phyloP scores from a whole-genome alignment of 2,797 vertebrate species.

The Glossophaga mutica region DNA sequence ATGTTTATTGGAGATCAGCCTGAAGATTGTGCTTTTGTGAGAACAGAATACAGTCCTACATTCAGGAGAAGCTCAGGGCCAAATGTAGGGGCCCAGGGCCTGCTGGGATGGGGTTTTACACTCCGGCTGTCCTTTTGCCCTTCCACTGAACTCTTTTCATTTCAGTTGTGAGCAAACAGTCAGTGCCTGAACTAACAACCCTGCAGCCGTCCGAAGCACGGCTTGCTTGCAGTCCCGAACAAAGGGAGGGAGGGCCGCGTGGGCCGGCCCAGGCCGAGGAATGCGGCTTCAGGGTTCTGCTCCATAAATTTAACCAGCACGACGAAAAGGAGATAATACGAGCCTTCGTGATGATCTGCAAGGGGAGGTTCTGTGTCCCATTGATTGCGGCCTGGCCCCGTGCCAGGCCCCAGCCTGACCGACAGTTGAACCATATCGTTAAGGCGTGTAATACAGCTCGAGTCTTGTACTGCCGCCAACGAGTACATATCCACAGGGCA shows the following conservation, averaged over 20 bases:
- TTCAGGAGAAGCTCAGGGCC: slow-evolving; percentile 44
- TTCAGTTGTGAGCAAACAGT: slow-evolving; percentile 86
- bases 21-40: background rate
- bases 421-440: slow-evolving; percentile 99
- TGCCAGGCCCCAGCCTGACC: slow-evolving; percentile 98
- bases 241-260: slow-evolving; percentile 86
- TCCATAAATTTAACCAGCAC: slow-evolving; percentile 86
- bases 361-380: slow-evolving; percentile 88
- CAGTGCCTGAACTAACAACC: slow-evolving; percentile 85
- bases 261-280: slow-evolving; percentile 84
- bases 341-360: slow-evolving; percentile 86
- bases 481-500: slow-evolving; percentile 89
- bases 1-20: background rate
- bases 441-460: slow-evolving; percentile 90
- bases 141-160: slow-evolving; percentile 89
- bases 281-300: slow-evolving; percentile 85
- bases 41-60: background rate
- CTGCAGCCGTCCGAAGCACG: slow-evolving; percentile 81
- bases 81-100: slow-evolving; percentile 80
- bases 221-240: slow-evolving; percentile 88
- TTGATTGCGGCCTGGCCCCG: slow-evolving; percentile 96
- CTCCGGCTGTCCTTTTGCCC: slow-evolving; percentile 89
- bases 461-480: slow-evolving; percentile 87
- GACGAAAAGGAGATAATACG: slow-evolving; percentile 86
- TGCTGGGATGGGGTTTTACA: slow-evolving; percentile 86